Evolutionary conservation across 2,113 vertebrate species (phyloP).

Genomic region (Candoia aspera): DNA sequence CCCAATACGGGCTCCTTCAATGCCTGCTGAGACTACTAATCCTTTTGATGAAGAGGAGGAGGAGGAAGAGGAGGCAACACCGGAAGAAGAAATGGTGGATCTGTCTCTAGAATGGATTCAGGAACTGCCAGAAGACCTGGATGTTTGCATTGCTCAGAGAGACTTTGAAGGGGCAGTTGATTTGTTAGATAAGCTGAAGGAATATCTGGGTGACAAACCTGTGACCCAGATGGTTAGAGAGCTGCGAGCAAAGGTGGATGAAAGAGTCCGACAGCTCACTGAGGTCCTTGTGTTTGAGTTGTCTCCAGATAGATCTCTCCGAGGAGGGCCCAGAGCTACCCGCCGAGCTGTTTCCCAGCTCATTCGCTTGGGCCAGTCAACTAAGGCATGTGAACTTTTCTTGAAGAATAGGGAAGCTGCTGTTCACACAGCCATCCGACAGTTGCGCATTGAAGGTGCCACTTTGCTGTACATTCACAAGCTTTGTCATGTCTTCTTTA

Average conservation of each 20-base stretch:
- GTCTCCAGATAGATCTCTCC: slow-evolving; percentile 89
- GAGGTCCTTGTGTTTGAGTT: slow-evolving; percentile 96
- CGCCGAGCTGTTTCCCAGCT: slow-evolving; percentile 94
- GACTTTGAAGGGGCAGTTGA: slow-evolving; percentile 98
- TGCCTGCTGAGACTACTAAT: slow-evolving; percentile 78
- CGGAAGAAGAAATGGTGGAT: slow-evolving; percentile 80
- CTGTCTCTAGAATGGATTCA: slow-evolving; percentile 94
- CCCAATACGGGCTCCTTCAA: slow-evolving; percentile 25
- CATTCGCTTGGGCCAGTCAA: slow-evolving; percentile 92
- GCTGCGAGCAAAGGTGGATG: slow-evolving; percentile 85
- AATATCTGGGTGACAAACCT: slow-evolving; percentile 85
- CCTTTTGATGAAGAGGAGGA: slow-evolving; percentile 79
- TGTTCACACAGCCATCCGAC: slow-evolving; percentile 92
- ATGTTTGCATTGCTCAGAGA: slow-evolving; percentile 96
- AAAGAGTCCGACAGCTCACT: slow-evolving; percentile 90
- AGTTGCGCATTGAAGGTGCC: slow-evolving; percentile 95
- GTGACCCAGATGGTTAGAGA: slow-evolving; percentile 86
- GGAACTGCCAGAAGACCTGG: slow-evolving; percentile 94
- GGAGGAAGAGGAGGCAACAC: slow-evolving; percentile 61
- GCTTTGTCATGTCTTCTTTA: slow-evolving; percentile 98
- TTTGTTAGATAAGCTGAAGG: slow-evolving; percentile 90
- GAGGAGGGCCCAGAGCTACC: slow-evolving; percentile 92
- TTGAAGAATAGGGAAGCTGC: slow-evolving; percentile 91
- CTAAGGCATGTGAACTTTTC: slow-evolving; percentile 95
- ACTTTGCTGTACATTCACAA: slow-evolving; percentile 98